Evolutionary conservation across 2,113 vertebrate species (phyloP), one percentile per base, ranked within the genome.

Genomic region (Thunnus thynnus): DNA sequence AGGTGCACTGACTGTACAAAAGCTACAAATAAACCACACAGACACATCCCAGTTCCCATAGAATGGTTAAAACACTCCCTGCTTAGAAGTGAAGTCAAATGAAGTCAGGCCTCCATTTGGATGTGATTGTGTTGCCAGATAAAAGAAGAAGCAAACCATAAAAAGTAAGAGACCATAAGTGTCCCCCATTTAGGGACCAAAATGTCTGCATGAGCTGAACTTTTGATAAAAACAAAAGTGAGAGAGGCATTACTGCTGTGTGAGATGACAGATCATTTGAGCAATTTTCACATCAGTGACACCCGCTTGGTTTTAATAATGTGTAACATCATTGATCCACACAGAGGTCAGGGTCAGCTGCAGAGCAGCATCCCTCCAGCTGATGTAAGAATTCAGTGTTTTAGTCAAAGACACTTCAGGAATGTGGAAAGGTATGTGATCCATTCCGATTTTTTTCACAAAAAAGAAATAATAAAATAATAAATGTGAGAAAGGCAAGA

Each of bases 41-140:
- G 32, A 54, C 18, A 54, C 11, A 41, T 70, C 20, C 27, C 25
- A 30, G 71, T 46, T 65, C 46, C 13, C 13, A 51, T 13, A 44
- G 14, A 56, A 46, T 25, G 7, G 7, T 47, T 44, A 65, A 61
- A 52, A 72, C 20, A n/a, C 54, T 71, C 44, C 58, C 54, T 14
- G 16, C 58, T 71, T 17, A 32, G 25, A 52, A 47, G 36, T 41
- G 6, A 9, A 8, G 36, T 41, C 7, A 41, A 41, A 81, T 52
- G 3, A 52, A 32, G 63, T 27, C 18, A 16, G 14, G 14, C 7
- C 8, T 41, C 12, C 14, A 27, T 22, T 75, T 20, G 13, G 18
- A 52, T 47, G 46, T 61, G 36, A 61, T 50, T 56, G 20, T 52
- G 44, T 54, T 66, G 58, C 75, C 65, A 79, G 41, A 64, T 68